Conservation (phyloP, 2,888 invertebrate genomes). For the Byasa hedistus region DNA sequence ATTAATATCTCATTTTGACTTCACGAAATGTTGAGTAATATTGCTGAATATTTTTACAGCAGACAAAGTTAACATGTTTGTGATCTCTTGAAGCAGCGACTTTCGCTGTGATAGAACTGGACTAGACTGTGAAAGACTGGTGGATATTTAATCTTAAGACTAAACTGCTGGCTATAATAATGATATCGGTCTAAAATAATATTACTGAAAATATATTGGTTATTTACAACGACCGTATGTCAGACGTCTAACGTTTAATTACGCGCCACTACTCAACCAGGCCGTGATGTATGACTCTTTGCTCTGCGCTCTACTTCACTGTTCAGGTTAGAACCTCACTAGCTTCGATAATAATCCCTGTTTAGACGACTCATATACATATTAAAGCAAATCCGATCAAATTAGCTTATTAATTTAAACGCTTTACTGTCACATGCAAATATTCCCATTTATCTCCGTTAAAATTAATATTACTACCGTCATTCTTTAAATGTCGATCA, state of each 20-base stretch:
- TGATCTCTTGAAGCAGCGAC: too few relatives aligned
- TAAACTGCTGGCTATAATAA: too few relatives aligned
- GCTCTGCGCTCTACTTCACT: slow-evolving; percentile 5
- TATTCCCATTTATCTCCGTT: too few relatives aligned
- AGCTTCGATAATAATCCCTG: slow-evolving; percentile 10
- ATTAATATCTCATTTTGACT: too few relatives aligned
- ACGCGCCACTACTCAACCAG: slow-evolving; percentile 65
- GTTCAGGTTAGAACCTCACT: slow-evolving; percentile 14
- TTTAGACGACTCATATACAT: slow-evolving; percentile 5
- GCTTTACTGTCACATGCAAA: too few relatives aligned
- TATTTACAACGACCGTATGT: not conserved
- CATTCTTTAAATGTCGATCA: not conserved
- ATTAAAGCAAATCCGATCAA: not conserved
- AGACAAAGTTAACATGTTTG: too few relatives aligned
- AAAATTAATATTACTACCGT: not conserved
- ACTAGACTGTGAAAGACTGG: too few relatives aligned
- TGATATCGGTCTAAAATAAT: too few relatives aligned
- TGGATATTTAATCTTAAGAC: too few relatives aligned
- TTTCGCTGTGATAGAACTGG: too few relatives aligned
- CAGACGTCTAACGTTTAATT: slow-evolving; percentile 55
- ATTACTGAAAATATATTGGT: not conserved
- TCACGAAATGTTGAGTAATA: too few relatives aligned
- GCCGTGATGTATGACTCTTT: slow-evolving; percentile 70
- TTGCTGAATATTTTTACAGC: too few relatives aligned
- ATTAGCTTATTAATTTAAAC: not conserved